Base-by-base conservation (phyloP, 2,797 vertebrate genomes). In the Pachyuromys duprasi region DNA sequence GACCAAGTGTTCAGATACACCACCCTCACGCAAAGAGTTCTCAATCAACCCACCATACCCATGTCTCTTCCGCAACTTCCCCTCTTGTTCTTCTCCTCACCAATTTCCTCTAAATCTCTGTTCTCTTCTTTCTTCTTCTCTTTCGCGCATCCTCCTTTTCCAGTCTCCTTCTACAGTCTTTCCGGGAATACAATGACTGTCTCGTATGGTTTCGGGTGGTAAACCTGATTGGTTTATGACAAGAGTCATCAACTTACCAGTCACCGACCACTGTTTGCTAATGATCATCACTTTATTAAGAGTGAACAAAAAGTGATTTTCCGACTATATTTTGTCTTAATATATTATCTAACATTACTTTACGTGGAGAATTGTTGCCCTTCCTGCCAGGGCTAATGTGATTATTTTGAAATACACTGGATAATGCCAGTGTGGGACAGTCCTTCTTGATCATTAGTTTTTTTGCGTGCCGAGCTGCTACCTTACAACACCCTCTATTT, bases 271-370 rank as follows among this genome's bases (percentile, higher is more conserved):
- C 53, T 22, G n/a, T 86, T 82, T 14, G 42, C 78, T 80, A 81
- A 36, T 31, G 17, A 70, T 31, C 3, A 0, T 86, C 78, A 69
- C 14, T 83, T 60, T 13, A 45, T 76, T 72, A 76, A 70, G 24
- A 11, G 20, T 22, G 80, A 81, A 45, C 14, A 69, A 92, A 81
- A 82, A 15, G 33, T 67, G 53, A 15, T 80, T 75, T 90, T 55
- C 33, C 90, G 42, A 45, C 42, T 79, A 76, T 94, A 45, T 92
- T 26, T 45, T 57, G 9, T 67, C 28, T 3, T 24, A 49, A 49
- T 57, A 8, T 90, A 67, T 94, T 62, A 39, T 62, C 20, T 86
- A 76, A 33, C 89, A 28, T 75, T 79, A 49, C 75, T 96, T 79
- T 55, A 76, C 87, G 12, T 80, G 78, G 33, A 76, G 55, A 14